These are phyloP conservation scores for Amphiura filiformis DNA, from an alignment of 35 echinoderm and acorn worm species.

Conservation along the genomic window DNA sequence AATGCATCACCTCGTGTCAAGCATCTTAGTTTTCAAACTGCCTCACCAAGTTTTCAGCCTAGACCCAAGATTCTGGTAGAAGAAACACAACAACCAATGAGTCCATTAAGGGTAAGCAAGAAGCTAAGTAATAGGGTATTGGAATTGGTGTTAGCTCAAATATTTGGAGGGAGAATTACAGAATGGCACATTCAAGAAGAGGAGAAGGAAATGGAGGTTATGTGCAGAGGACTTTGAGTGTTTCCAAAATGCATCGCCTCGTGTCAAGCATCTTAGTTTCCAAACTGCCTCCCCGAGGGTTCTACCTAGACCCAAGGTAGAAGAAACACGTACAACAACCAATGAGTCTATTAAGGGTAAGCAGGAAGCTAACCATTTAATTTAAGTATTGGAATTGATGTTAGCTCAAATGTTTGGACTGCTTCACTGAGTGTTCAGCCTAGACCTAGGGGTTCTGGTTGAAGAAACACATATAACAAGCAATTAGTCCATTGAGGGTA, in stretches of 20 bases:
- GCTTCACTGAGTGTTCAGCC: background rate
- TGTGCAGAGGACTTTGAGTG: background rate
- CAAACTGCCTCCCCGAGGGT: background rate
- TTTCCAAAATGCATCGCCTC: background rate
- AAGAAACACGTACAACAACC: too few species aligned
- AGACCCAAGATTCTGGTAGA: slow-evolving; percentile 23
- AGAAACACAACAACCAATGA: slow-evolving; percentile 38
- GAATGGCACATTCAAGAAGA: slow-evolving; percentile 48
- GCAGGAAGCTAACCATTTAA: too few species aligned
- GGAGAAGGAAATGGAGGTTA: slow-evolving; percentile 53
- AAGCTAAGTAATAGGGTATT: too few species aligned
- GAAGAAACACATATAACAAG: slow-evolving; percentile 49
- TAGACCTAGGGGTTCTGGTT: slow-evolving; percentile 10
- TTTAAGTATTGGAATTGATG: too few species aligned
- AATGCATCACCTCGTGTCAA: background rate
- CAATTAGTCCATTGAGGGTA: slow-evolving; percentile 44
- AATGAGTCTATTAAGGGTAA: too few species aligned
- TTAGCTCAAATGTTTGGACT: background rate
- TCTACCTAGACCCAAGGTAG: too few species aligned
- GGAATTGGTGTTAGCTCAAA: too few species aligned
- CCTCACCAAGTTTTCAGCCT: background rate
- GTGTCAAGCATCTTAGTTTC: background rate
- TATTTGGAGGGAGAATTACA: slow-evolving; percentile 67
- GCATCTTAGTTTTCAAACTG: background rate
- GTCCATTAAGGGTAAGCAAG: slow-evolving; percentile 57